Evolutionary conservation across 2,113 vertebrate genomes (phyloP), one percentile per base, ranked within the genome.

Genomic region (Forbesichthys papilliferus): DNA sequence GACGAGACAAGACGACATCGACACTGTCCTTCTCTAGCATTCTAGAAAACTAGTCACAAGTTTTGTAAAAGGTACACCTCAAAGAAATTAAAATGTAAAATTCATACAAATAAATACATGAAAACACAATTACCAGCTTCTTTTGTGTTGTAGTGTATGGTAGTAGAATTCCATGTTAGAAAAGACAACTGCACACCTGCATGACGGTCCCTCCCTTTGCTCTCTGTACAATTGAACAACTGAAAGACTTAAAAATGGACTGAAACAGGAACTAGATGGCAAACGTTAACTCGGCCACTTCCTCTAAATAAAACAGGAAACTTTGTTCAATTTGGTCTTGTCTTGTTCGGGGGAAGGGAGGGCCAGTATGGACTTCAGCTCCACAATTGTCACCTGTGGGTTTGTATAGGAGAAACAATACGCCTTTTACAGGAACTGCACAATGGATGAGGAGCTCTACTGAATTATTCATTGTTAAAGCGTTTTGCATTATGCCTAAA

Each of bases 291-390:
- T 20, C 36, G 8, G 78, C 84, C 69, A 89, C 89, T 92, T 92
- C 90, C 90, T 90, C 85, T 87, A 82, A 85, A 78, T 83, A 82
- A 84, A 83, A 86, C 82, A 84, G 87, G 89, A 90, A 91, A 89
- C 85, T 69, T 74, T 9, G 72, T 74, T 73, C 61, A 61, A 56
- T 81, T 48, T 84, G 75, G 79, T 86, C 81, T 84, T 77, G 79
- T 86, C 81, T 75, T 69, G 65, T 62, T 27, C 34, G 34, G 65
- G 33, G 67, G 16, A 27, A 27, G 57, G 14, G 18, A 48, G 7
- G 11, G 9, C 46, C 54, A 34, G 11, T 2, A 5, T 9, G 56
- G 56, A 27, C 11, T 42, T 52, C 49, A 52, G 13, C 13, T 12
- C 0, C 58, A 33, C 47, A 65, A 59, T 66, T 36, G 72, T 65